Conservation (phyloP, 2,797 vertebrate species). For the Pseudocheirus occidentalis region DNA sequence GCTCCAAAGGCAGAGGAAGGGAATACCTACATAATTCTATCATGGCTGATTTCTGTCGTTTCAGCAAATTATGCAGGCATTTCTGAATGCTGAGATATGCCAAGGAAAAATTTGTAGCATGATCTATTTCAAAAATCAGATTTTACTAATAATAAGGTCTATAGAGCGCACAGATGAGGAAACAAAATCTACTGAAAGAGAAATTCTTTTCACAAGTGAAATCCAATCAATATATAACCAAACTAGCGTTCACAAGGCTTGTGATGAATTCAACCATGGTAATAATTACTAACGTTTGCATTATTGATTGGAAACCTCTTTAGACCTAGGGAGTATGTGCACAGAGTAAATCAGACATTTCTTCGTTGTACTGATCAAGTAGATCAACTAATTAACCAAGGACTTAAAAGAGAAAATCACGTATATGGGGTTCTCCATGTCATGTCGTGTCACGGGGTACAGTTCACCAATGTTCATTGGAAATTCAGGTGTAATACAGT, state of each 20-base stretch:
- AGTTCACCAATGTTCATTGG: no score
- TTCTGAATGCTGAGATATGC: background rate
- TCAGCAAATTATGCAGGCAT: background rate
- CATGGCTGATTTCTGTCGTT: background rate
- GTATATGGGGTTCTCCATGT: no score
- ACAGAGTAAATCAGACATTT: background rate
- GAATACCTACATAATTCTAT: constrained; percentile 15
- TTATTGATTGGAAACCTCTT: background rate
- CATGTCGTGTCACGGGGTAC: no score
- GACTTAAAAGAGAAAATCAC: background rate
- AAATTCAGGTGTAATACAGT: no score
- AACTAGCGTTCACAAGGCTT: background rate
- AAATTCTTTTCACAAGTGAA: background rate
- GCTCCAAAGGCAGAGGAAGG: background rate
- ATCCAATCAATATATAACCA: background rate
- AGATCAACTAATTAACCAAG: background rate
- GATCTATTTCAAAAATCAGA: background rate
- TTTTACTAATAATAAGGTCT: background rate
- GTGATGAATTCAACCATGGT: background rate
- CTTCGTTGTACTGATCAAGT: background rate
- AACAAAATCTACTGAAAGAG: background rate
- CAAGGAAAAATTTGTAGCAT: background rate
- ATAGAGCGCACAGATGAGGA: background rate
- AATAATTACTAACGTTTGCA: constrained; percentile 28
- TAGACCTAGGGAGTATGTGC: background rate